Percentiles rank a stretch among this genome's conserved stretches.
phyloP scores from a whole-genome alignment of 1,140 invertebrate genomes.

The Pristionchus pacificus region DNA sequence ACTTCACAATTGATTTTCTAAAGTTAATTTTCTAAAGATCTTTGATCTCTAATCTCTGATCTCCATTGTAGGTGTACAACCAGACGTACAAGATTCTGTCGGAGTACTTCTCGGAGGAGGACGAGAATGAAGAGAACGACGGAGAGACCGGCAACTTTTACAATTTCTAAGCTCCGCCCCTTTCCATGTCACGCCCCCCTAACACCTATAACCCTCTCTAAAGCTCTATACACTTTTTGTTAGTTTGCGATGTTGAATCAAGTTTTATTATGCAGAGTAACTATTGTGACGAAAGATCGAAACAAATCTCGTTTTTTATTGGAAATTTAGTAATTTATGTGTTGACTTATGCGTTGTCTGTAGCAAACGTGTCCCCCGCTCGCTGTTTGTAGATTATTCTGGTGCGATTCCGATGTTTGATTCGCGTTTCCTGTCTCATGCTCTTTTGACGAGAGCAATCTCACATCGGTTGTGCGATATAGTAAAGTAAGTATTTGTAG shows the following conservation, averaged over 20 bases:
- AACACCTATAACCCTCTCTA: no score
- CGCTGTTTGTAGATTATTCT: no score
- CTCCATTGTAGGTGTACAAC: slow-evolving; percentile 22
- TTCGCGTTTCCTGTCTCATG: no score
- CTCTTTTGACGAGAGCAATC: no score
- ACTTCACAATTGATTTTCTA: neutral
- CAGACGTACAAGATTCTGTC: slow-evolving; percentile 16
- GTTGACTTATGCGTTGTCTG: no score
- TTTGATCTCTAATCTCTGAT: no score
- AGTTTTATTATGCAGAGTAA: neutral
- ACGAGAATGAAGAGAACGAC: neutral
- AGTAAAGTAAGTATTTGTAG: no score
- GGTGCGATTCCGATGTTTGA: no score
- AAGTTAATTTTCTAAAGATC: neutral
- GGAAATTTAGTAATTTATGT: neutral
- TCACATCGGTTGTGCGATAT: no score
- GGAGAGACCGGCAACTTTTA: neutral
- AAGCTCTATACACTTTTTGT: neutral
- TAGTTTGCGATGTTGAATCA: neutral
- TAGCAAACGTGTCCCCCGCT: no score
- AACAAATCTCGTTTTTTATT: neutral
- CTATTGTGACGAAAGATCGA: neutral
- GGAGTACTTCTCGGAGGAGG: slow-evolving; percentile 25
- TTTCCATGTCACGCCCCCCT: neutral
- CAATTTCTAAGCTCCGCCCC: slow-evolving; percentile 11